Conservation (phyloP, 2,888 invertebrate genomes). For the Gonocerus acuteangulatus region DNA sequence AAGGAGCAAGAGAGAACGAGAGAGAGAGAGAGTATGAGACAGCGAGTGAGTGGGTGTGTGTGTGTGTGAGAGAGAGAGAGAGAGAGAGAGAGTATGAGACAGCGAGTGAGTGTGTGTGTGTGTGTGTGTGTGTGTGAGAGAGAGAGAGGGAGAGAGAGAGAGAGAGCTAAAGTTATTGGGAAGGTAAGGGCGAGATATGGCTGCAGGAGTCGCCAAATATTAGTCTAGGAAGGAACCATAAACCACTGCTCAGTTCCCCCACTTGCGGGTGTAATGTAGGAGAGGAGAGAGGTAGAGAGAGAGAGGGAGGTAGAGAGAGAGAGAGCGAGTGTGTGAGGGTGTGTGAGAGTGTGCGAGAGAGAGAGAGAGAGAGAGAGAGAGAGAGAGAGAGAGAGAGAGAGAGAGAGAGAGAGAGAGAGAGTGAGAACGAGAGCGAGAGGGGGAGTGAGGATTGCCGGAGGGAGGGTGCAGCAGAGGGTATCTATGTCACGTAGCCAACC, state of each 20-base stretch:
- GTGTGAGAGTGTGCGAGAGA: too few relatives aligned
- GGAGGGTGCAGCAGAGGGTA: too few relatives aligned
- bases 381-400: constrained; percentile 1
- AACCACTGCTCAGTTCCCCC: too few relatives aligned
- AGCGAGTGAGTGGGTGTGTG: not conserved
- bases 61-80: not conserved
- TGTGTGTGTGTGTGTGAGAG: not conserved
- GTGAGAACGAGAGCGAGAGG: too few relatives aligned
- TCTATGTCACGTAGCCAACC: too few relatives aligned
- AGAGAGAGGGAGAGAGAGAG: not conserved
- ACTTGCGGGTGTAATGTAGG: too few relatives aligned
- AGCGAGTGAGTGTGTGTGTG: not conserved
- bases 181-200: not conserved
- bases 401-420: not conserved
- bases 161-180: not conserved
- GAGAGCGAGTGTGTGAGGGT: too few relatives aligned
- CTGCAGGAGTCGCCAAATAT: not conserved
- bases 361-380: not conserved
- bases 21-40: not conserved
- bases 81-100: not conserved
- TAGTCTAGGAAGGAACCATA: too few relatives aligned
- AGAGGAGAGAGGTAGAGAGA: not conserved
- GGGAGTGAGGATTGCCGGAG: too few relatives aligned
- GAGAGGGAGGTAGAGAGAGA: too few relatives aligned
- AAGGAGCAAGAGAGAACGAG: too few relatives aligned